A percentile compares a stretch with the other conserved stretches of the same genome.
These are phyloP conservation scores for Hypanus sabinus DNA, from an alignment of 2,113 vertebrate genomes.

Conservation along the genomic window DNA sequence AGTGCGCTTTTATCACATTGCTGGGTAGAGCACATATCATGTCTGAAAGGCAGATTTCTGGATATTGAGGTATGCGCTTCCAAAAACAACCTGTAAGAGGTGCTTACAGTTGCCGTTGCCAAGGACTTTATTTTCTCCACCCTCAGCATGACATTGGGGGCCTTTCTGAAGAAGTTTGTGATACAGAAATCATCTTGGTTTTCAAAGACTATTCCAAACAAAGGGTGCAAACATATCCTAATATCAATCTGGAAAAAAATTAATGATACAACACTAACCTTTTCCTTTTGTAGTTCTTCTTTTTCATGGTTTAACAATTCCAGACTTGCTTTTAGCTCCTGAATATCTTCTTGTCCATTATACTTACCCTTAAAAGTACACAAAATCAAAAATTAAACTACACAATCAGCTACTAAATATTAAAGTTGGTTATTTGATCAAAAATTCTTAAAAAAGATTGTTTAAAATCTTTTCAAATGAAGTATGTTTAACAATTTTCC, in stretches of 20 bases:
- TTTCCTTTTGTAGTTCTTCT: constrained; percentile 54
- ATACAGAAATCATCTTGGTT: neutral
- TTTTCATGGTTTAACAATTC: constrained; percentile 61
- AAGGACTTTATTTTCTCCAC: neutral
- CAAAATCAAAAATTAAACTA: constrained; percentile 43
- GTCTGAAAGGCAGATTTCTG: neutral
- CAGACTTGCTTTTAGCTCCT: constrained; percentile 63
- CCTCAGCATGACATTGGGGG: neutral
- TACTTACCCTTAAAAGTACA: constrained; percentile 30
- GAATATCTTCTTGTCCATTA: constrained; percentile 58
- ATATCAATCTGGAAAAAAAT: neutral
- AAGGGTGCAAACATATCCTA: neutral
- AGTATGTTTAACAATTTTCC: neutral
- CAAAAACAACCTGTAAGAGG: neutral
- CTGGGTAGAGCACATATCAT: neutral
- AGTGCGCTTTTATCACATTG: too few species aligned
- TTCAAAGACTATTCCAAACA: neutral
- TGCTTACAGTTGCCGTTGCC: neutral
- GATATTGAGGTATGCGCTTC: neutral
- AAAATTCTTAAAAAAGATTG: neutral
- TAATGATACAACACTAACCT: constrained; percentile 46
- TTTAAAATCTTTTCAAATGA: neutral
- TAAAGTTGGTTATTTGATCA: neutral
- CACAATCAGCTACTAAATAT: neutral
- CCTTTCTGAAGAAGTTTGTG: neutral